Conservation (phyloP, 2,797 vertebrate species). For the Aphelocoma californica region DNA sequence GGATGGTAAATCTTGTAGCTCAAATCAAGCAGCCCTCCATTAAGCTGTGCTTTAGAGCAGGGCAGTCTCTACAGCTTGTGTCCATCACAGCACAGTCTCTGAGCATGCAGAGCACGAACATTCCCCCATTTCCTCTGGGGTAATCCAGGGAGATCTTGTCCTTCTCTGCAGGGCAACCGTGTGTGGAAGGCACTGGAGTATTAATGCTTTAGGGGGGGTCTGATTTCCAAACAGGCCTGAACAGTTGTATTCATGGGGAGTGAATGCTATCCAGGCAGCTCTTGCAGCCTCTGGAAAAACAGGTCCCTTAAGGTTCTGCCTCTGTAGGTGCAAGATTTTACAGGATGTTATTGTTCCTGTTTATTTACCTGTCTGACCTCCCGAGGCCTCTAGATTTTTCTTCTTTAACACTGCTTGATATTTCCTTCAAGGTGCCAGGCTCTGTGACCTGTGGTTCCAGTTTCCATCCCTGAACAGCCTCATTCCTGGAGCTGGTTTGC, state of each 20-base stretch:
- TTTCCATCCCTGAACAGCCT: not conserved
- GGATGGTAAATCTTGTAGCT: not conserved
- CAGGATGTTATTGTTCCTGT: not conserved
- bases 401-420: slow-evolving; percentile 19
- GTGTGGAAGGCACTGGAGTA: not conserved
- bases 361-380: slow-evolving; percentile 57
- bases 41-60: not conserved
- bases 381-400: slow-evolving; percentile 14
- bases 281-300: not conserved
- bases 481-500: not conserved
- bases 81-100: accelerated
- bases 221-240: not conserved
- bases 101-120: not conserved
- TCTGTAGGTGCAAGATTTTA: slow-evolving; percentile 35
- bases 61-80: not conserved
- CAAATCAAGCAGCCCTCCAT: not conserved
- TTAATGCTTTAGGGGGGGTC: not conserved
- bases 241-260: not conserved
- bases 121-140: not conserved
- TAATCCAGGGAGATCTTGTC: not conserved
- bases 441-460: not conserved
- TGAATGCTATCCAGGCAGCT: not conserved
- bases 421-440: not conserved
- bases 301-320: not conserved
- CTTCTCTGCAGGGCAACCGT: not conserved